Base-by-base conservation (phyloP, 2,113 vertebrate genomes). In the Leucoraja erinaceus region DNA sequence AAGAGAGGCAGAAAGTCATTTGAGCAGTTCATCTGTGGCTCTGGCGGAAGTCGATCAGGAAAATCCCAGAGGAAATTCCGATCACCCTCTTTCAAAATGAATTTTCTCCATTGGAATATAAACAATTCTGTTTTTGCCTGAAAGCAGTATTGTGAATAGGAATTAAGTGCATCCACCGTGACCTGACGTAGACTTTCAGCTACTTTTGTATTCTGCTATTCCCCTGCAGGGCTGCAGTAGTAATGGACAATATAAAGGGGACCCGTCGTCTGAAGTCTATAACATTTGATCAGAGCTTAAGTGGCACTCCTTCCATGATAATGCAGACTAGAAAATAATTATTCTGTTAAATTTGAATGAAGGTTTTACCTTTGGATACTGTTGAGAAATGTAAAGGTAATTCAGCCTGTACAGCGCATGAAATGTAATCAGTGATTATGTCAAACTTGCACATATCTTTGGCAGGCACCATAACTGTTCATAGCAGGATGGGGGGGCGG, bases 181-280 rank as follows among this genome's bases (percentile, higher is more conserved):
- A 63, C 56, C 12, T 25, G 33, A 79, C 78, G 47, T 38, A 79
- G 38, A 18, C 16, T 20, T 18, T 16, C 28, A 25, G 56, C 83
- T 28, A 7, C 5, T n/a, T 86, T 25, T 86, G 81, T 11, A 14
- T 28, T 86, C 25, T 86, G 47, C 38, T 81, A 54, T 81, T 81
- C 33, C 78, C 38, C 25, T 63, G 56, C 56, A 31, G 59, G 54
- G n/a, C 25, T n/a, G n/a, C 28, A 63, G n/a, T 16, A 88, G 83
- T 88, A 88, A 88, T 31, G 59, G n/a, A 63, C 83, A 88, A 56
- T 63, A 61, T 88, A 61, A 81, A 81, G 16, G 78, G 33, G 78
- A 47, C 33, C 47, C 14, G 38, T 81, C n/a, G 20, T 54, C 11
- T 47, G 33, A 81, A 79, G 78, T 22, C 78, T 20, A 20, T 79